phyloP scores from a whole-genome alignment of 2,113 vertebrate genomes.

The Coptodon bakossiorum region DNA sequence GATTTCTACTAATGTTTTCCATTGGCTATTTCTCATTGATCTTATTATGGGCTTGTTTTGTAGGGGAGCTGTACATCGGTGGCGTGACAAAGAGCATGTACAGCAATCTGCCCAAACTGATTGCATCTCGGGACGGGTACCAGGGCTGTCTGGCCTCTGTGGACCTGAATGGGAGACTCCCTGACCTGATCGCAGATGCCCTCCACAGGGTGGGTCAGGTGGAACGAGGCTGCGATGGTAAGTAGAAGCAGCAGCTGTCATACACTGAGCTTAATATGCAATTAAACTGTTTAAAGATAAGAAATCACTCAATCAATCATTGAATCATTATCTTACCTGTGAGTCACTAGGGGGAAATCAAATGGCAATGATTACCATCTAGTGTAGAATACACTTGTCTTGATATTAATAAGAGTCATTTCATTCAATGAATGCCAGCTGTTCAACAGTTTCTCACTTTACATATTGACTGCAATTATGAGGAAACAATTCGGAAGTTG shows the following conservation, averaged over 20 bases:
- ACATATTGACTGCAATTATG: background rate
- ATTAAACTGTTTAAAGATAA: background rate
- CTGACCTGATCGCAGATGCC: constrained; percentile 87
- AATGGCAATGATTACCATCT: background rate
- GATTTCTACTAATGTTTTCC: background rate
- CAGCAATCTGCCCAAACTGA: constrained; percentile 85
- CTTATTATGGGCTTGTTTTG: background rate
- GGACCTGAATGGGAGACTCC: constrained; percentile 90
- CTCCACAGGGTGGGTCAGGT: constrained; percentile 88
- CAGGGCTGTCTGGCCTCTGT: constrained; percentile 90
- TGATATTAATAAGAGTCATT: background rate
- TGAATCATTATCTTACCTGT: background rate
- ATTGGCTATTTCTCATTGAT: background rate
- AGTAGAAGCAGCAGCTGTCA: constrained; percentile 10
- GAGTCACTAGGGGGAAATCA: background rate
- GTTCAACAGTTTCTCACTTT: background rate
- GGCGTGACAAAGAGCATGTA: constrained; percentile 84
- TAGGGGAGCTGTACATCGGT: constrained; percentile 90
- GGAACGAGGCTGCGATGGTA: constrained; percentile 88
- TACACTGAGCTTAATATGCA: background rate
- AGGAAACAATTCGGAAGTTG: background rate
- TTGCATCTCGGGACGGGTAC: constrained; percentile 88
- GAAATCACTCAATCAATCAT: background rate
- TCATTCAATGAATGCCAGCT: background rate
- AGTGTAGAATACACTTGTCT: background rate